Evolutionary conservation across 2,888 invertebrate genomes (phyloP).

Genomic region (Drosophila fungiperda): DNA sequence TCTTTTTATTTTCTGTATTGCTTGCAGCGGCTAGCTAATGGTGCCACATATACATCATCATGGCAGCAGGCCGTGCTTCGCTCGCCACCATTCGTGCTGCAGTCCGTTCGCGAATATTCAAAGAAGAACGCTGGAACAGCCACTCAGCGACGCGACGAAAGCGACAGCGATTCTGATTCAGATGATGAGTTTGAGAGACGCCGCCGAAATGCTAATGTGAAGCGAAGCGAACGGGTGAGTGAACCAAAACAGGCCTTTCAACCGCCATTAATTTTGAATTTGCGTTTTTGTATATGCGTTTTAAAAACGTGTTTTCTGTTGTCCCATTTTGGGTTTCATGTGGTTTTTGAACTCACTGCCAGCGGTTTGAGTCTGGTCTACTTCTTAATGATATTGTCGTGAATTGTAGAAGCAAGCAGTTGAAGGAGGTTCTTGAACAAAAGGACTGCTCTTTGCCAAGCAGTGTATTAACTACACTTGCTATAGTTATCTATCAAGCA

Average conservation of each 20-base stretch:
- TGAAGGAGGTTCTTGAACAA: neutral
- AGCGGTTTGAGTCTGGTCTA: slow-evolving; percentile 18
- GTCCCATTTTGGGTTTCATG: slow-evolving; percentile 18
- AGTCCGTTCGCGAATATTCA: slow-evolving; percentile 71
- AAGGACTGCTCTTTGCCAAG: neutral
- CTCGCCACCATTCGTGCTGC: slow-evolving; percentile 26
- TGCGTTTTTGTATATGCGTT: neutral
- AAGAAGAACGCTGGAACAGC: slow-evolving; percentile 72
- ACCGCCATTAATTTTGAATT: slow-evolving; percentile 21
- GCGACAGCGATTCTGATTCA: slow-evolving; percentile 87
- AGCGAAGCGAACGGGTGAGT: slow-evolving; percentile 78
- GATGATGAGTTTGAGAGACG: slow-evolving; percentile 85
- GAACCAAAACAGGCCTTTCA: slow-evolving; percentile 14
- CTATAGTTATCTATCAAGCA: neutral
- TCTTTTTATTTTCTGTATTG: slow-evolving; percentile 13
- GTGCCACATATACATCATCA: slow-evolving; percentile 28
- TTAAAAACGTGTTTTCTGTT: slow-evolving; percentile 34
- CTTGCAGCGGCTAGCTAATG: slow-evolving; percentile 39
- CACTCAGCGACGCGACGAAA: slow-evolving; percentile 71
- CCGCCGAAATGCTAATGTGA: slow-evolving; percentile 64
- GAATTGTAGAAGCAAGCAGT: slow-evolving; percentile 9
- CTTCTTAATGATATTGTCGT: neutral
- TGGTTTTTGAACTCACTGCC: slow-evolving; percentile 46
- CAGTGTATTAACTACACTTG: neutral
- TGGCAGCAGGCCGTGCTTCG: slow-evolving; percentile 51